Conservation (phyloP, 2,888 invertebrate genomes). For the Clanis bilineata region DNA sequence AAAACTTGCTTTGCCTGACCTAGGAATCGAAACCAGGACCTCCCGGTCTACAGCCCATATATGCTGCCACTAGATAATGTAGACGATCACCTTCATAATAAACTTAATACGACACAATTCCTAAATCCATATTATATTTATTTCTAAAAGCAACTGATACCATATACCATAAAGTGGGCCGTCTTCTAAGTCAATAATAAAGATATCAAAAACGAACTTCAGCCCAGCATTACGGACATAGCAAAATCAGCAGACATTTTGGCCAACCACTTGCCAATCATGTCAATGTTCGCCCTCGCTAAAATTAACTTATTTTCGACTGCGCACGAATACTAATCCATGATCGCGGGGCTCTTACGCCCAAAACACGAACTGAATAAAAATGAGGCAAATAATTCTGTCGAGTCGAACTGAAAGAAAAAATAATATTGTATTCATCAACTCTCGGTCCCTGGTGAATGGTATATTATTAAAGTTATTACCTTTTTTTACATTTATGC, state of each 20-base stretch:
- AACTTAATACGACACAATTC: no score
- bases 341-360: background rate
- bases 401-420: background rate
- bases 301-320: conserved; percentile 1
- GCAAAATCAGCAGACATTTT: background rate
- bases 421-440: conserved; percentile 10
- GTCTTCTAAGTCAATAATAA: no score
- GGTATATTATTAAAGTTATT: background rate
- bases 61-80: no score
- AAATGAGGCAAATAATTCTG: background rate
- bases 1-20: no score
- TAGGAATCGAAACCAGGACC: no score
- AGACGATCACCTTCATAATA: no score
- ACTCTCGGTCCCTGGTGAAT: background rate
- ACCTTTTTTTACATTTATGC: background rate
- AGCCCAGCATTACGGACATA: background rate
- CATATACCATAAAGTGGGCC: no score
- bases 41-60: no score
- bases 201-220: background rate
- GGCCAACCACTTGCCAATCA: background rate
- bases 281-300: background rate
- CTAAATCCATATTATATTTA: no score
- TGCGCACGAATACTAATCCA: conserved; percentile 4
- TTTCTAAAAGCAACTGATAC: no score
- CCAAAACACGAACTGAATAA: background rate